Evolutionary conservation across 2,888 invertebrate genomes (phyloP), one percentile per base, ranked within the genome.

Genomic region (Drosophila neonasuta): DNA sequence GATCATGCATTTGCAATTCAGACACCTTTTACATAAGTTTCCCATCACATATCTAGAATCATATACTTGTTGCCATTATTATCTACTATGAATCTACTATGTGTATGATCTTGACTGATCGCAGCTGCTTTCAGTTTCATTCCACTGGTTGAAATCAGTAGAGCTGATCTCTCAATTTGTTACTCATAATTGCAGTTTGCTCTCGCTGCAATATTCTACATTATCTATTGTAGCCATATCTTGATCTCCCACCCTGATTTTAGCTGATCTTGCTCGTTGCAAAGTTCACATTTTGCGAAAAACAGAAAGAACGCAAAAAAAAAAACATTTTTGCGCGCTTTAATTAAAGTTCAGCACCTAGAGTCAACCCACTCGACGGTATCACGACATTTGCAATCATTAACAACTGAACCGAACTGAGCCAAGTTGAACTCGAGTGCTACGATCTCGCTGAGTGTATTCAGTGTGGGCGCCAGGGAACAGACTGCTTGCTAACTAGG

Each of bases 331-430:
- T 71, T 32, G 76, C 69, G 68, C 57, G 51, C 52, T 86, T 86
- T 86, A 81, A 81, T 81, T 81, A 81, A 86, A 86, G 87, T 81
- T 81, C 81, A 86, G 73, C 80, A 80, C 80, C 80, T 67, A 55
- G 66, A 55, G 66, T 65, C 84, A 83, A 61, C 84, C 80, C 86
- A 80, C 85, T 73, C 74, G 61, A 68, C 77, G 72, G 80, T 73
- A 81, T 81, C 81, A 81, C 81, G 81, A 81, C 87, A 86, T 86
- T 86, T 80, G 85, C 81, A 67, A 71, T 86, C 86, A 81, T 81
- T 80, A 80, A 86, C 80, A 76, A 36, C 54, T 13, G 34, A 46
- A 42, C 60, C 42, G 29, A 54, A 30, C 61, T 44, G 20, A 42
- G 41, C 61, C 48, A 46, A 34, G 30, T 44, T 55, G 55, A 56